A percentile compares a stretch with the other conserved stretches of the same genome.
These are phyloP conservation scores for Dolichoris vasculosae DNA, from an alignment of 1,140 invertebrate genomes.

Conservation along the genomic window DNA sequence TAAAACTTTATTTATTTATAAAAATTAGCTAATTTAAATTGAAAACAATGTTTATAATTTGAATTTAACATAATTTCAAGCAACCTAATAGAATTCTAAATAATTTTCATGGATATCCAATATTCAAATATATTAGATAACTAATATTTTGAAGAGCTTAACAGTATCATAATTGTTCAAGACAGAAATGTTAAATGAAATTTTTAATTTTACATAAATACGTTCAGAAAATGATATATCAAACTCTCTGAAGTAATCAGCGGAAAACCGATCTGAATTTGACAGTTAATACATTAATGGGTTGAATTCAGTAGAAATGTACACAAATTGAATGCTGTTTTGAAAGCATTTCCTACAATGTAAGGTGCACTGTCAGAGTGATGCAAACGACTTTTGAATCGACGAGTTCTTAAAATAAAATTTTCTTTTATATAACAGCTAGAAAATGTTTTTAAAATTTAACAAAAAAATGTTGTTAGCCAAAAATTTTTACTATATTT, in stretches of 20 bases:
- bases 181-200: not conserved
- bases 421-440: not conserved
- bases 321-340: not conserved
- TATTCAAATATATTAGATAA: not conserved
- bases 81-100: not conserved
- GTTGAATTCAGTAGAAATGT: not conserved
- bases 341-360: constrained; percentile 3
- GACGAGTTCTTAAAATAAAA: not conserved
- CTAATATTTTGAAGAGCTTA: not conserved
- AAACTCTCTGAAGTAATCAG: not conserved
- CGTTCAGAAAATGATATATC: not conserved
- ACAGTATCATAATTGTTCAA: not conserved
- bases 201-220: not conserved
- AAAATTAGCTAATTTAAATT: not conserved
- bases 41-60: not conserved
- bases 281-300: constrained; percentile 20
- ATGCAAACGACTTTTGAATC: not conserved
- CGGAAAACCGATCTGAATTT: constrained; percentile 18
- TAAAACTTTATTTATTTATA: not conserved
- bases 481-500: too few relatives aligned
- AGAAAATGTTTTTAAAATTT: not conserved
- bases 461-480: too few relatives aligned
- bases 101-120: not conserved
- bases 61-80: not conserved
- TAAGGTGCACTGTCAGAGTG: not conserved